Percentiles rank a stretch among this genome's conserved stretches.
Evolutionary conservation across 2,797 vertebrate genomes (phyloP).

Genomic region (Hybognathus amarus): DNA sequence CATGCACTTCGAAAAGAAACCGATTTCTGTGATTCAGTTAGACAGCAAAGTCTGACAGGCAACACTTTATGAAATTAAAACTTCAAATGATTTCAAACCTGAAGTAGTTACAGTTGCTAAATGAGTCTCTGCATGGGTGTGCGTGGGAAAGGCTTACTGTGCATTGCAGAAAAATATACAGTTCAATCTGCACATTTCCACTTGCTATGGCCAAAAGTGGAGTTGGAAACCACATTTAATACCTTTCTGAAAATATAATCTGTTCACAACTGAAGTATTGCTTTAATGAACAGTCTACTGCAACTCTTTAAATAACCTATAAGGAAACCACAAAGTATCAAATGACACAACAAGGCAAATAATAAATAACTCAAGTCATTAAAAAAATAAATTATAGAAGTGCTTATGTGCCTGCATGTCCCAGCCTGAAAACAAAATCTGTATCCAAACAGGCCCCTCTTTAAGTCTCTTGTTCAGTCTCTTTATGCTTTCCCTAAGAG

Average conservation of each 20-base stretch:
- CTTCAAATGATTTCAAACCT: conserved; percentile 17
- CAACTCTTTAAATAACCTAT: neutral
- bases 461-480: neutral
- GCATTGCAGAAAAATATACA: neutral
- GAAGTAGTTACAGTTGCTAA: neutral
- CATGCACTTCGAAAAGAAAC: conserved; percentile 65
- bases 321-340: neutral
- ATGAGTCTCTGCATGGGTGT: conserved; percentile 10
- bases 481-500: neutral
- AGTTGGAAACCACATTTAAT: conserved; percentile 6
- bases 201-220: neutral
- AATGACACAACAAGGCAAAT: neutral
- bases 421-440: conserved; percentile 12
- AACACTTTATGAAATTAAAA: conserved; percentile 38
- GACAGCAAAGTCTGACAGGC: neutral
- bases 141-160: neutral
- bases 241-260: conserved; percentile 10
- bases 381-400: conserved; percentile 19
- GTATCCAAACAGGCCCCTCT: neutral
- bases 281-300: conserved; percentile 6
- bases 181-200: neutral
- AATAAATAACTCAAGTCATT: conserved; percentile 24
- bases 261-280: neutral
- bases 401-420: conserved; percentile 21
- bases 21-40: conserved; percentile 12